Conservation (phyloP, 2,797 vertebrate species). For the Babyrousa celebensis region DNA sequence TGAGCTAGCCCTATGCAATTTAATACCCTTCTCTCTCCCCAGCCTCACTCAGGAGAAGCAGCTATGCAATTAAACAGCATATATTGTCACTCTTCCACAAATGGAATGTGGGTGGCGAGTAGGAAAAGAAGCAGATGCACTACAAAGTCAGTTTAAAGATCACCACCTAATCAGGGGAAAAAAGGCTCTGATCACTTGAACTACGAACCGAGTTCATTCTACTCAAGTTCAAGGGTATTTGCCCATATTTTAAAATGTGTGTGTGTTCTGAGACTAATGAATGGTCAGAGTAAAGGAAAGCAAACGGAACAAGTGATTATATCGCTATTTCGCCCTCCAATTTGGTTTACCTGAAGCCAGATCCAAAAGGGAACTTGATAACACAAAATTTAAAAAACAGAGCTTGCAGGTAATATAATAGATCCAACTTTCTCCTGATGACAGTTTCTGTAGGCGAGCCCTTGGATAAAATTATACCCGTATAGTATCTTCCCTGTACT, state of each 20-base stretch:
- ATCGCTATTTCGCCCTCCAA: accelerated
- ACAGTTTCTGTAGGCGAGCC: neutral
- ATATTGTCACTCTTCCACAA: slow-evolving; percentile 67
- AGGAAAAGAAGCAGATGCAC: slow-evolving; percentile 86
- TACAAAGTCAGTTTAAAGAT: slow-evolving; percentile 76
- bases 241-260: neutral
- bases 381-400: neutral
- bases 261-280: neutral
- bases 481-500: neutral
- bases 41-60: slow-evolving; percentile 52
- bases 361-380: neutral
- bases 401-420: neutral
- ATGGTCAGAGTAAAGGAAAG: neutral
- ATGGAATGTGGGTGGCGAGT: slow-evolving; percentile 81
- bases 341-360: neutral
- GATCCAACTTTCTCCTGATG: neutral
- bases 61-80: slow-evolving; percentile 64
- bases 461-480: neutral
- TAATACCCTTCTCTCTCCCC: slow-evolving; percentile 55
- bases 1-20: slow-evolving; percentile 77
- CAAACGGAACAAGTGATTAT: accelerated
- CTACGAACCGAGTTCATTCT: neutral
- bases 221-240: neutral
- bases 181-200: neutral
- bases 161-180: neutral